Percentiles rank a stretch among this genome's conserved stretches.
Evolutionary conservation across 1,140 invertebrate genomes (phyloP).

Genomic region (Leptopilina boulardi): DNA sequence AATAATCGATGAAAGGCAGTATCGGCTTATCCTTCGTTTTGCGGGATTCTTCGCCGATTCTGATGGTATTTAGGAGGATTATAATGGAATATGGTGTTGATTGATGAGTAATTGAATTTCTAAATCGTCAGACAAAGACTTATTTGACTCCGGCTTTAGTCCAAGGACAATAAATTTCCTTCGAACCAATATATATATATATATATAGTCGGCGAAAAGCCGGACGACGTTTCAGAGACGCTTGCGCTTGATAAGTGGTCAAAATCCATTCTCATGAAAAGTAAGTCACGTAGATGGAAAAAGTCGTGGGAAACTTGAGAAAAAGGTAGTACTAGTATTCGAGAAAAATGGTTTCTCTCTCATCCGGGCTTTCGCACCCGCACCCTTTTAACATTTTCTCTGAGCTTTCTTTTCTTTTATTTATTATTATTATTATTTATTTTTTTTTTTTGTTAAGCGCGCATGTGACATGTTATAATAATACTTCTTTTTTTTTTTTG

Average conservation of each 20-base stretch:
- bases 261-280: constrained; percentile 30
- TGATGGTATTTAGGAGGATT: constrained; percentile 3
- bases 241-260: constrained; percentile 26
- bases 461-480: neutral
- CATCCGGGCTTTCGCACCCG: too few relatives aligned
- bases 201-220: neutral
- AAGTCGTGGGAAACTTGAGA: constrained; percentile 48
- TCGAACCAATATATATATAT: neutral
- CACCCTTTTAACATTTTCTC: too few relatives aligned
- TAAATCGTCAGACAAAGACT: constrained; percentile 16
- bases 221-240: neutral
- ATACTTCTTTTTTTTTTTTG: neutral
- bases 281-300: constrained; percentile 50
- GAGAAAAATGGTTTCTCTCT: neutral
- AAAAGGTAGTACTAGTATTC: constrained; percentile 51
- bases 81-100: constrained; percentile 21
- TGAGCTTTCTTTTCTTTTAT: too few relatives aligned
- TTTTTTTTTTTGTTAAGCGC: too few relatives aligned
- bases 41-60: neutral
- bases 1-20: neutral
- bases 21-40: neutral
- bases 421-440: too few relatives aligned
- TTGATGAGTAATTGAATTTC: constrained; percentile 21
- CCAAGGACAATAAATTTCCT: neutral
- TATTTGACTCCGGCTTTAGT: neutral